Base-by-base conservation (phyloP, 2,797 vertebrate genomes). In the Darevskia nairensis region DNA sequence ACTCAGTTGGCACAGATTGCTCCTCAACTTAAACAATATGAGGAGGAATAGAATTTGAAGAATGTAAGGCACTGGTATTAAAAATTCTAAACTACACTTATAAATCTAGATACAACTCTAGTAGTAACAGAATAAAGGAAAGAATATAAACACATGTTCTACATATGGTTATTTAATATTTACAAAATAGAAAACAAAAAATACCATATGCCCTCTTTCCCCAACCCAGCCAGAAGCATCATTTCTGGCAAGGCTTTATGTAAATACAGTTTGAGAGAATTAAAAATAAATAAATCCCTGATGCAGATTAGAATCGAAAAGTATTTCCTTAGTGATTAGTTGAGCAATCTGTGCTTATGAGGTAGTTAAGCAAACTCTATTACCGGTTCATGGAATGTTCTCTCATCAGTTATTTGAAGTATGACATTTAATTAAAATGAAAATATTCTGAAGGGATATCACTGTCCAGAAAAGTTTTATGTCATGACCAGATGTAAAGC, bases 391-490 rank as follows among this genome's bases (percentile, higher is more conserved):
- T 61, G 23, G 86, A 35, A 85, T 89, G 39, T 1, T 91, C 74
- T 71, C 79, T 90, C 79, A 85, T 92, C 80, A 90, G 27, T 94
- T 94, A 92, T 17, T 84, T 84, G 88, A 13, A 91, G 17, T 87
- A 66, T 91, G 93, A 91, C 87, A 94, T 95, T 94, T 93, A 94
- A 94, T 95, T 95, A 88, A 86, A 94, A 94, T 13, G 82, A 93
- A 94, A 94, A 88, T 86, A 92, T 35, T 80, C 27, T 61, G 76
- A 92, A 94, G 81, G 81, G 75, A 72, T 15, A 85, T 46, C 25
- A 86, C 19, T 84, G 44, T 41, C 50, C 44, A 89, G 39, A 46
- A 27, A 89, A 92, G 41, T 88, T 82, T 85, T 44, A 90, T 1
- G 41, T 71, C 85, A 79, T 69, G 77, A 93, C 7, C 76, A 94